Base-by-base conservation (phyloP, 2,888 invertebrate species). In the Prenolepis imparis region DNA sequence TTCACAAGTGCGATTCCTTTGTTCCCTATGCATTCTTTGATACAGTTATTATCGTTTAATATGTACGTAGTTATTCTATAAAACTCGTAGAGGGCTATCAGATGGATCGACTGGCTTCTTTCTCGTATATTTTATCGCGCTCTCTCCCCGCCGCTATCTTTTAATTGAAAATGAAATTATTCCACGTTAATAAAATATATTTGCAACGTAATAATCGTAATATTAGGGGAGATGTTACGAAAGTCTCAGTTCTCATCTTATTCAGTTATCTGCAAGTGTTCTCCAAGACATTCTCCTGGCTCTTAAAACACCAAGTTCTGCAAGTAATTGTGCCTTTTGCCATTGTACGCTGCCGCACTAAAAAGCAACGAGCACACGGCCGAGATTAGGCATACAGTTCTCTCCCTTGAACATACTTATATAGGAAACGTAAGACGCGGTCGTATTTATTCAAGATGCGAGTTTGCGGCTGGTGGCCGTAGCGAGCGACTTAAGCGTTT, bases 401-500 rank as follows among this genome's bases (percentile, higher is more conserved):
- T 32, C 41, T 44, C 59, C 21, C 41, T 44, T 72, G 12, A 24
- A 72, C 12, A 44, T 36, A 44, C 44, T 72, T 48, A 36, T 44
- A 59, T 52, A 72, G 41, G 39, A 21, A 59, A 41, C 32, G 21
- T 44, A 41, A 70, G 63, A 41, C 52, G 9, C 4, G 44, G 61
- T 32, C 67, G 61, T 82, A 84, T 90, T 90, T 88, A 85, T 82
- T 70, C 84, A 68, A 85, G 75, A 68, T 52, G 83, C 57, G 70
- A 86, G 61, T 81, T 86, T 80, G 83, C 78, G 78, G 78, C 21
- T 59, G 57, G 41, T 32, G 44, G 73, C 36, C 59, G 21, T 72
- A 59, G 59, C 15, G 72, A 78, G 72, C 28, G 74, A 83, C 85
- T 84, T 75, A 88, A 90, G 86, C 83, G 89, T 90, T 89, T 84